Base-by-base conservation (phyloP, 2,797 vertebrate genomes). In the Chlorospingus flavigularis region DNA sequence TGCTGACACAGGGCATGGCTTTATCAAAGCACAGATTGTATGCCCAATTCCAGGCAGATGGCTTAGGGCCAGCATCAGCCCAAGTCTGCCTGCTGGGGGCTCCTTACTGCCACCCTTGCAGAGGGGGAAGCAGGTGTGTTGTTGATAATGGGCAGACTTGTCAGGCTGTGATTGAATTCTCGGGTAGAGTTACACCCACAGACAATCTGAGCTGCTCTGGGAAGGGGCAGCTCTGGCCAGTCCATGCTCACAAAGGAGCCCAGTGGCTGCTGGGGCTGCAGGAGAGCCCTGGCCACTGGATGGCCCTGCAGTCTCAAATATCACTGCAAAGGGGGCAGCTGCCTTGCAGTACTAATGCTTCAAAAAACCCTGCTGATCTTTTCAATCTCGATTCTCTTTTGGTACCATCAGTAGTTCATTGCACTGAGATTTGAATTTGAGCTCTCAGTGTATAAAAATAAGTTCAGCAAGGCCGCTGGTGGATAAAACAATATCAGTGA, bases 291-390 rank as follows among this genome's bases (percentile, higher is more conserved):
- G 88, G 73, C 96, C 97, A 45, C 96, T 77, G 94, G 96, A 66
- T 94, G 96, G 50, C 88, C 84, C 96, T 95, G 55, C 71, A 60
- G 75, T 81, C 72, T 76, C 80, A 85, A 5, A 8, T 13, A 68
- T 4, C 23, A 2, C 12, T 42, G 35, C 8, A 15, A 35, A 61
- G 31, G 31, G 26, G 83, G 57, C 80, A 18, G 63, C 55, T 79
- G 30, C 35, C 57, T 33, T 40, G 24, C 68, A 51, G 21, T 16
- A 43, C 39, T 30, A 39, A 50, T 8, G 11, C 26, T 58, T 39
- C 2, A 9, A 17, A 57, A 63, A 70, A 3, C 42, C 5, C 12
- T 4, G 0, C 51, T 43, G 39, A 19, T 43, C 13, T 33, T 20
- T 21, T 9, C 17, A 1, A 0, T 82, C 14, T 79, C 60, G 37